These are phyloP conservation scores for Phengaris arion DNA, from an alignment of 2,888 invertebrate species.

Conservation along the genomic window DNA sequence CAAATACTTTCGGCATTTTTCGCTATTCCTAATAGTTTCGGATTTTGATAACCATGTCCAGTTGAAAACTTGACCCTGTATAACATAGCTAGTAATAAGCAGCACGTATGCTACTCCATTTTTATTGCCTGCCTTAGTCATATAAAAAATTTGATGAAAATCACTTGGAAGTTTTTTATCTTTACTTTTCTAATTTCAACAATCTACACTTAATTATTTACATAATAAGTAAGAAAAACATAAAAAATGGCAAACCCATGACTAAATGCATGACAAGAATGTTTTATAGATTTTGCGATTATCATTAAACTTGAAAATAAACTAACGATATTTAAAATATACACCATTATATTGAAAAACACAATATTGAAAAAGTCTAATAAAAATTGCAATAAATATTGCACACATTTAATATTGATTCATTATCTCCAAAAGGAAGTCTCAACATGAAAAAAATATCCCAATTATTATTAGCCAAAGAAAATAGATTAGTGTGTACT, in stretches of 20 bases:
- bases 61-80: too few species aligned
- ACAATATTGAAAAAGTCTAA: background rate
- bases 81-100: too few species aligned
- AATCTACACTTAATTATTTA: background rate
- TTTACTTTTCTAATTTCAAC: background rate
- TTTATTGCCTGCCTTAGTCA: too few species aligned
- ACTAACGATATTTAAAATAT: background rate
- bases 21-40: too few species aligned
- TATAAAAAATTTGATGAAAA: background rate
- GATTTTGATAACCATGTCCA: too few species aligned
- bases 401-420: background rate
- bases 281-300: background rate
- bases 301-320: background rate
- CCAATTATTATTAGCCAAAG: background rate
- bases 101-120: background rate
- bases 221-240: background rate
- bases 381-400: background rate
- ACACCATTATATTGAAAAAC: background rate
- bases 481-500: constrained; percentile 4
- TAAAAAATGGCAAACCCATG: background rate
- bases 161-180: background rate
- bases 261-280: constrained; percentile 20
- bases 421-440: background rate
- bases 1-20: too few species aligned
- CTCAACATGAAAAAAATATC: background rate